Conservation (phyloP, 2,888 invertebrate genomes). For the Falcaria lacertinaria region DNA sequence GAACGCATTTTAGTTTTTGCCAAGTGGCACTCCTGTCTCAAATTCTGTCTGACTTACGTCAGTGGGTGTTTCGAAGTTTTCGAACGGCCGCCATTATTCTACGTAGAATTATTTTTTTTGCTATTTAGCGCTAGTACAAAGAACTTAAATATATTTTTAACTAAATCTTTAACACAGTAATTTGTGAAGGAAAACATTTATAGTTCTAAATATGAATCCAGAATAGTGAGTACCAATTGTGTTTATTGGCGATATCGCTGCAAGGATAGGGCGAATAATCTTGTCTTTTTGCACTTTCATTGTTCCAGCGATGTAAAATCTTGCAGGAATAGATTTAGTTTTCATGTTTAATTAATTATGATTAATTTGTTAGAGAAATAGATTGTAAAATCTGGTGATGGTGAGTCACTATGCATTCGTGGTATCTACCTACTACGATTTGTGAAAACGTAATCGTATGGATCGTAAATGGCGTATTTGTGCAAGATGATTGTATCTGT, state of each 20-base stretch:
- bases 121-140: slow-evolving; percentile 70
- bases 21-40: slow-evolving; percentile 76
- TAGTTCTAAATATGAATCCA: slow-evolving; percentile 86
- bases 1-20: slow-evolving; percentile 69
- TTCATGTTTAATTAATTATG: neutral
- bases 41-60: slow-evolving; percentile 70
- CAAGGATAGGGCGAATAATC: slow-evolving; percentile 59
- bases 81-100: slow-evolving; percentile 77
- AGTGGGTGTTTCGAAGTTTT: slow-evolving; percentile 76
- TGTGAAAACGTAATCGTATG: slow-evolving; percentile 56
- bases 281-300: slow-evolving; percentile 64
- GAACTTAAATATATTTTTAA: slow-evolving; percentile 55
- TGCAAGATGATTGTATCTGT: slow-evolving; percentile 29
- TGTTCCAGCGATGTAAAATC: slow-evolving; percentile 35
- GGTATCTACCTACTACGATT: slow-evolving; percentile 52
- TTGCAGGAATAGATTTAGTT: slow-evolving; percentile 8
- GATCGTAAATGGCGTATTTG: slow-evolving; percentile 60
- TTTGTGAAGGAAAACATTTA: slow-evolving; percentile 56
- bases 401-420: slow-evolving; percentile 70
- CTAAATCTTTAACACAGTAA: slow-evolving; percentile 45
- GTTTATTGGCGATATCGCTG: slow-evolving; percentile 45
- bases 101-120: slow-evolving; percentile 72
- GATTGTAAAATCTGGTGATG: slow-evolving; percentile 49
- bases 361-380: slow-evolving; percentile 8
- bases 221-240: slow-evolving; percentile 87